Evolutionary conservation across 2,113 vertebrate genomes (phyloP).

Genomic region (Paramormyrops kingsleyae): DNA sequence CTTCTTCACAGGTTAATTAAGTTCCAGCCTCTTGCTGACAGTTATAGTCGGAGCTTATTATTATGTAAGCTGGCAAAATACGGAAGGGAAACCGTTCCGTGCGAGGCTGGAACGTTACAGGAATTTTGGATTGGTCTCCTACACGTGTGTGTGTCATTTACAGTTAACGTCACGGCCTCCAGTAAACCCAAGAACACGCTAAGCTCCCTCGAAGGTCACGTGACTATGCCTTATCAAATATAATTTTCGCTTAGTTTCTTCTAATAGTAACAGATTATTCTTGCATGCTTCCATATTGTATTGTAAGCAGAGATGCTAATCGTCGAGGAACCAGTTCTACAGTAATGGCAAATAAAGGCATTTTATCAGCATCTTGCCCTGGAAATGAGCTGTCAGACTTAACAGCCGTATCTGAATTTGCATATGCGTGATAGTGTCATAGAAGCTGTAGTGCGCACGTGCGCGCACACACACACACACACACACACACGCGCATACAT

Average conservation of each 20-base stretch:
- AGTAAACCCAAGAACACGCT: background rate
- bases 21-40: background rate
- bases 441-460: background rate
- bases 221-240: background rate
- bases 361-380: background rate
- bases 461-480: too few relatives aligned
- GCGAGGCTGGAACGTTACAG: background rate
- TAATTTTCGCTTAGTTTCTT: background rate
- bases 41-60: background rate
- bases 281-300: background rate
- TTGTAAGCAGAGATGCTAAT: background rate
- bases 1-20: conserved; percentile 14
- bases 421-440: background rate
- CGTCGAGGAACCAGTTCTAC: background rate
- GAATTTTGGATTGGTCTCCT: background rate
- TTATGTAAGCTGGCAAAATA: background rate
- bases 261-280: background rate
- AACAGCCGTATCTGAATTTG: background rate
- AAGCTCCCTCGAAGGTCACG: background rate
- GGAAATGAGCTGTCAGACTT: conserved; percentile 1
- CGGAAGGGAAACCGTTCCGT: background rate
- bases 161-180: background rate
- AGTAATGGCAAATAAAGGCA: background rate
- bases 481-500: background rate
- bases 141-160: background rate